These are phyloP conservation scores for Lophura nycthemera DNA, from an alignment of 2,113 vertebrate species.

Conservation along the genomic window DNA sequence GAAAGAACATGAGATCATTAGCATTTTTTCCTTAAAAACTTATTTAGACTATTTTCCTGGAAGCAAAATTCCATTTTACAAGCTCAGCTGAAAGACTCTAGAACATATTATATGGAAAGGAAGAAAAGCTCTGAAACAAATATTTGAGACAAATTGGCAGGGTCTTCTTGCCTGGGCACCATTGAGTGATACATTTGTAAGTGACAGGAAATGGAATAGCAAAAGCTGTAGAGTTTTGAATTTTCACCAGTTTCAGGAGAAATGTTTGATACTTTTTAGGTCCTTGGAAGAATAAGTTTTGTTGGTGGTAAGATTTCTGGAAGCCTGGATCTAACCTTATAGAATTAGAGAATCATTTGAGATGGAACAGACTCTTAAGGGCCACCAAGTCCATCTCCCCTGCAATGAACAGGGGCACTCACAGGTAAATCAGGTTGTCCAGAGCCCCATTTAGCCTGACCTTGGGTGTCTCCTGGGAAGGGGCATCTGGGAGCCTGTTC, in stretches of 20 bases:
- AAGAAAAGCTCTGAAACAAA: not conserved
- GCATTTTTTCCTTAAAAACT: constrained; percentile 7
- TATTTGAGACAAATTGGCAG: not conserved
- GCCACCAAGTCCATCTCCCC: too few relatives aligned
- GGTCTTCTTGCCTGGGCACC: not conserved
- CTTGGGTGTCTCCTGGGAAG: too few relatives aligned
- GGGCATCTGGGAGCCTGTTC: too few relatives aligned
- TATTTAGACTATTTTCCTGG: not conserved
- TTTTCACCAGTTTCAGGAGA: not conserved
- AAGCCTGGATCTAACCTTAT: not conserved
- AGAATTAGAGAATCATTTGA: too few relatives aligned
- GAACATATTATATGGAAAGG: not conserved
- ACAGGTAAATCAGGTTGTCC: too few relatives aligned
- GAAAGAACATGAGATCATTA: not conserved
- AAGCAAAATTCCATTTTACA: not conserved
- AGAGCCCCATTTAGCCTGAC: too few relatives aligned
- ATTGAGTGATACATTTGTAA: not conserved
- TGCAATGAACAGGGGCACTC: too few relatives aligned
- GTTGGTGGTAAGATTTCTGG: not conserved
- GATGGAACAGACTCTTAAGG: too few relatives aligned
- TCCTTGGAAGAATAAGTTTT: not conserved
- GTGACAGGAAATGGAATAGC: not conserved
- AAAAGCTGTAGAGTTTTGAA: not conserved
- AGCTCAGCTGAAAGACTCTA: not conserved
- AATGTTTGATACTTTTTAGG: not conserved